A percentile compares a stretch with the other conserved stretches of the same genome.
Conservation (phyloP, 2,113 vertebrate genomes). For the Anarhynchus alexandrinus region DNA sequence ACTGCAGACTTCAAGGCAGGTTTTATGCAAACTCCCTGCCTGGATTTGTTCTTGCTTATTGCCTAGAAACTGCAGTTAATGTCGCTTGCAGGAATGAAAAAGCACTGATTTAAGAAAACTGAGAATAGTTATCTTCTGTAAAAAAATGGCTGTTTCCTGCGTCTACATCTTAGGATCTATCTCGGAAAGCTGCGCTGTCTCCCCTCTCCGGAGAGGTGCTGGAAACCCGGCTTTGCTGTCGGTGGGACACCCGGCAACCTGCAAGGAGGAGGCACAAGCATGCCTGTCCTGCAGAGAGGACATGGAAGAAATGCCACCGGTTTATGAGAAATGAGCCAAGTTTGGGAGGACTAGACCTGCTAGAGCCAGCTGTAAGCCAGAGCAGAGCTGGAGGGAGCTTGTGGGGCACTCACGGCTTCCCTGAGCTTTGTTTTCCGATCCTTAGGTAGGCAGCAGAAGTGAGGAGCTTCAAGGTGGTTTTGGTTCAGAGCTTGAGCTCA, state of each 20-base stretch:
- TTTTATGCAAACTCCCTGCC: not conserved
- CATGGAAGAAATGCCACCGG: not conserved
- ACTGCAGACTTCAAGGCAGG: not conserved
- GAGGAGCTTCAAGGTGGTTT: not conserved
- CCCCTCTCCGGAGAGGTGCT: not conserved
- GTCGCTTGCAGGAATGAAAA: not conserved
- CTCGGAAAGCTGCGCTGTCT: not conserved
- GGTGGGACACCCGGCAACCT: not conserved
- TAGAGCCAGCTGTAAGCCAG: not conserved
- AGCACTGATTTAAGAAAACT: not conserved
- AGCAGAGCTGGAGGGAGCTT: not conserved
- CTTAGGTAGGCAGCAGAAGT: not conserved
- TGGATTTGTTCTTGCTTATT: not conserved
- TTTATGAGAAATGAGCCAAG: not conserved
- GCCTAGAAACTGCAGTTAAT: not conserved
- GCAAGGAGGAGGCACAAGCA: not conserved
- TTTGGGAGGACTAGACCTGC: not conserved
- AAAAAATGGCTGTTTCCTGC: not conserved
- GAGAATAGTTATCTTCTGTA: not conserved
- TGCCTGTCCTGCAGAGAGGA: not conserved
- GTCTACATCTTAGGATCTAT: not conserved
- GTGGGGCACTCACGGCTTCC: not conserved
- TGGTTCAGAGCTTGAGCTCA: not conserved
- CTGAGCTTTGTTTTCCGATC: not conserved
- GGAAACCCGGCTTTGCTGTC: fast-evolving